Conservation (phyloP, 2,888 invertebrate genomes). For the Zele albiditarsus region DNA sequence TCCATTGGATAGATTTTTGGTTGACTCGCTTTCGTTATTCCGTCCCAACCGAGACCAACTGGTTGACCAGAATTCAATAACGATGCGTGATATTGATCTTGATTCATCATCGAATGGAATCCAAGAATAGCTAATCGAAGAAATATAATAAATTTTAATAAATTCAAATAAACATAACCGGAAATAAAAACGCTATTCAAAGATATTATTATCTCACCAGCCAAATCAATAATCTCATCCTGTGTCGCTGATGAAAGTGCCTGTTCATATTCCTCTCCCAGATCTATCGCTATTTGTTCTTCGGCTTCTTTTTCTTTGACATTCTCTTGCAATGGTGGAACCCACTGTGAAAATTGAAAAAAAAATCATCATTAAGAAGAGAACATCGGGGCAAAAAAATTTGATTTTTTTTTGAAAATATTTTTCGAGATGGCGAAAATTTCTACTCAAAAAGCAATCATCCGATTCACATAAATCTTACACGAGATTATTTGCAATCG, state of each 20-base stretch:
- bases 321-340: constrained; percentile 83
- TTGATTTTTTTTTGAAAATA: too few relatives aligned
- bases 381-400: too few relatives aligned
- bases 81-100: constrained; percentile 99
- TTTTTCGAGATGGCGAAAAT: too few relatives aligned
- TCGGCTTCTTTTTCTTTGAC: constrained; percentile 86
- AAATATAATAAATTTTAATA: constrained; percentile 30
- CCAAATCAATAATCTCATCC: constrained; percentile 98
- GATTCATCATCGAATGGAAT: constrained; percentile 99
- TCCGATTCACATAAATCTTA: too few relatives aligned
- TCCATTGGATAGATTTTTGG: constrained; percentile 94
- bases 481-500: too few relatives aligned
- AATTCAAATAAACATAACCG: background rate
- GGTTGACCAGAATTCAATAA: constrained; percentile 93
- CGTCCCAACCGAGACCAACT: constrained; percentile 93
- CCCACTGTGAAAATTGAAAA: constrained; percentile 80
- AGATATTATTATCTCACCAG: constrained; percentile 76
- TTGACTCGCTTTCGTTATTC: constrained; percentile 94
- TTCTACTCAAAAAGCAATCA: too few relatives aligned
- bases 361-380: constrained; percentile 16
- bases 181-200: constrained; percentile 40
- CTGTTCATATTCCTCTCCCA: constrained; percentile 94
- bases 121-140: constrained; percentile 90
- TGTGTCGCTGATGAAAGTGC: constrained; percentile 92
- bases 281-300: constrained; percentile 93